phyloP scores from a whole-genome alignment of 2,888 invertebrate species.

The Stenotaenia linearis region DNA sequence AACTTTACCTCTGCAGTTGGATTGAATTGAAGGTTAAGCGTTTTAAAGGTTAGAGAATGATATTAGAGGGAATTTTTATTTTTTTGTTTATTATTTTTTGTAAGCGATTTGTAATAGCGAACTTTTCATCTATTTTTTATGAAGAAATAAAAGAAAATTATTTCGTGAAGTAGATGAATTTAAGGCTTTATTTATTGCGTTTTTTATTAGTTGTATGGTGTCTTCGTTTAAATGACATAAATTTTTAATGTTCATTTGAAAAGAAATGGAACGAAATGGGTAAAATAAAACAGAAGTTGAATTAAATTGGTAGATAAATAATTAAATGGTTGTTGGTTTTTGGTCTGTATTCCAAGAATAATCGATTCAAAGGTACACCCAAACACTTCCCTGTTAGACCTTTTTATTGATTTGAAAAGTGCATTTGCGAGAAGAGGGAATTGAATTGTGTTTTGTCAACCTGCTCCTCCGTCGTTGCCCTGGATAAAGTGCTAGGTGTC shows the following conservation, averaged over 20 bases:
- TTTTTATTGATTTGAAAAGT: conserved; percentile 24
- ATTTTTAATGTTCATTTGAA: background rate
- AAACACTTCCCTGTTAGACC: conserved; percentile 23
- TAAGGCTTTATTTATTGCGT: too few relatives aligned
- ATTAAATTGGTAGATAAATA: conserved; percentile 21
- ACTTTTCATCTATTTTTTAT: too few relatives aligned
- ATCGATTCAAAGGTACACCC: conserved; percentile 12
- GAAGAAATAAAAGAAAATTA: too few relatives aligned
- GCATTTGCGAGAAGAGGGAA: conserved; percentile 17
- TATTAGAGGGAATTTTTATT: background rate
- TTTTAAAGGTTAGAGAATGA: background rate
- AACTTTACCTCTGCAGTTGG: background rate
- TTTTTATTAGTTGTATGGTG: too few relatives aligned
- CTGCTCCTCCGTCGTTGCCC: background rate
- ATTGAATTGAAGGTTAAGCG: background rate
- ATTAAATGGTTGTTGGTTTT: conserved; percentile 22
- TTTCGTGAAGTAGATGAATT: too few relatives aligned
- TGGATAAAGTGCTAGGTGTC: background rate
- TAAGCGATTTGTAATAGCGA: too few relatives aligned
- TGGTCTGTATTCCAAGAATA: conserved; percentile 17
- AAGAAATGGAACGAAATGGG: background rate
- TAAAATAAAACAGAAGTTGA: background rate
- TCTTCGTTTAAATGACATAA: background rate
- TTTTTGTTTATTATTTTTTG: background rate
- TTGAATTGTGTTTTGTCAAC: conserved; percentile 19